Conservation (phyloP, 2,888 invertebrate species). For the Eulithis prunata region DNA sequence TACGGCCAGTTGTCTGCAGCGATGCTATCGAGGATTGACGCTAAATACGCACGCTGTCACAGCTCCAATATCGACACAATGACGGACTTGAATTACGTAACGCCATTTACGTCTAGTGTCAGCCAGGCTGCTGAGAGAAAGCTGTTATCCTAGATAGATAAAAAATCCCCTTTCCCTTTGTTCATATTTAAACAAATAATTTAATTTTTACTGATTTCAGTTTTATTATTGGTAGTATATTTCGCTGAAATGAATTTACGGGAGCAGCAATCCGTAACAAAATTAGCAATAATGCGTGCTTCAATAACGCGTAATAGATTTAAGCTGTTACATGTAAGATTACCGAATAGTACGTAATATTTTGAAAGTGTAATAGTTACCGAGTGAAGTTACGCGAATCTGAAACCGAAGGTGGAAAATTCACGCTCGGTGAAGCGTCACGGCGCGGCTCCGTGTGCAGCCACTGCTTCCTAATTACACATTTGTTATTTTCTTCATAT, state of each 20-base stretch:
- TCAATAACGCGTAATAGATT: constrained; percentile 52
- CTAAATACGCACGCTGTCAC: constrained; percentile 81
- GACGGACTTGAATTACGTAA: constrained; percentile 76
- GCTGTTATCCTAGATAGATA: constrained; percentile 49
- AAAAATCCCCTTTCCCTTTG: constrained; percentile 36
- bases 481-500: constrained; percentile 1
- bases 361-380: constrained; percentile 79
- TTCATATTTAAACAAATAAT: constrained; percentile 16
- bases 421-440: constrained; percentile 76
- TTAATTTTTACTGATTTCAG: neutral
- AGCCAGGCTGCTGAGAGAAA: constrained; percentile 54
- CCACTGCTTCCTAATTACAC: constrained; percentile 9
- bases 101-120: constrained; percentile 68
- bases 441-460: constrained; percentile 39
- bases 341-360: constrained; percentile 80
- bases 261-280: constrained; percentile 38
- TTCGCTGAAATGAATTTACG: constrained; percentile 10
- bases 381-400: constrained; percentile 73
- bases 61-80: constrained; percentile 81
- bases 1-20: constrained; percentile 61
- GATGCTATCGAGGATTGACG: constrained; percentile 82
- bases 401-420: constrained; percentile 83
- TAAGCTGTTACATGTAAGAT: constrained; percentile 70
- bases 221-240: neutral
- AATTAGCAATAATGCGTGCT: constrained; percentile 41